Base-by-base conservation (phyloP, 2,888 invertebrate genomes). In the Dynastes grantii region DNA sequence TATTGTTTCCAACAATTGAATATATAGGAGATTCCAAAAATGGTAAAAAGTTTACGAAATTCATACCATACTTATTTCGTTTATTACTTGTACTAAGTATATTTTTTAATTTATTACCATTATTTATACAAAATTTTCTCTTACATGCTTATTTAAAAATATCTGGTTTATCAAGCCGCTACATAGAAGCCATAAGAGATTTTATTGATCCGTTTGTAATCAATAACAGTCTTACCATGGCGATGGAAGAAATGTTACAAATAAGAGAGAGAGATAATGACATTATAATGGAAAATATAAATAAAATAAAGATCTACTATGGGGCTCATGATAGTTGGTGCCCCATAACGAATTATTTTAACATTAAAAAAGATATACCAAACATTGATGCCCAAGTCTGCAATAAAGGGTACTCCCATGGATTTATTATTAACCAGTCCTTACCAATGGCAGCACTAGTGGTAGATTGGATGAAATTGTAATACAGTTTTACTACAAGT, bases 1-100 rank as follows among this genome's bases (percentile, higher is more conserved):
- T 97, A 81, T 88, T 97, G 6, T 97, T 97, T 89, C 97, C 97
- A 1, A 96, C 97, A 0, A 89, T 97, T 61, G 96, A 97, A 88
- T 90, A 92, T 83, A 95, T 97, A 94, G 93, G 93, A 2, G 90
- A 92, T 64, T 93, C 94, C 13, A 92, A 91, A 16, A 95, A 94
- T 87, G 97, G 97, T 13, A 90, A 89, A 85, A 89, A 91, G 82
- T 88, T 95, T 9, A 94, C 92, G 68, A 92, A 91, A 76, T 83
- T 93, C 73, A 89, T 93, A 55, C 77, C 64, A 29, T 91, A 90
- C 0, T 79, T 90, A 4, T 86, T 89, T 63, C 85, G 87, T 32
- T 55, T 91, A 0, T 81, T 91, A 51, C 84, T 87, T 79, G 90
- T 89, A 80, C 83, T 90, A 11, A 90, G 87, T 29, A 89, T 87